Conservation (phyloP, 2,113 vertebrate genomes). For the Cyprinodon brontotheroides region DNA sequence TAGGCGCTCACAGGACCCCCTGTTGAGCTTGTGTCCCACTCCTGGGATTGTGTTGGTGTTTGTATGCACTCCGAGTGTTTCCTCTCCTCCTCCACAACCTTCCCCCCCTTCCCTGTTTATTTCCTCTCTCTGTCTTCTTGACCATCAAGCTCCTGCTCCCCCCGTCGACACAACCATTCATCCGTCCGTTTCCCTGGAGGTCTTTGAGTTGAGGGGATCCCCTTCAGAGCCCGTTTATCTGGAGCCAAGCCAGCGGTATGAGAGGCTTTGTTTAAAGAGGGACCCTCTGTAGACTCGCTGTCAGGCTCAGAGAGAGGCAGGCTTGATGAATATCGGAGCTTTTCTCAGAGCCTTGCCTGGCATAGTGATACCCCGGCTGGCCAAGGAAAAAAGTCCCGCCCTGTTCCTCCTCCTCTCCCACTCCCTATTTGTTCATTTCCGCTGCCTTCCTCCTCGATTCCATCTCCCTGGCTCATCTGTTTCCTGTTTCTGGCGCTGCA, state of each 20-base stretch:
- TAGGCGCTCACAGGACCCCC: conserved; percentile 49
- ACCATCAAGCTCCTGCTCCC: conserved; percentile 28
- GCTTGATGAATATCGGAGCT: conserved; percentile 69
- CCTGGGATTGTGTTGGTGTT: conserved; percentile 24
- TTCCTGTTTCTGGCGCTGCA: conserved; percentile 36
- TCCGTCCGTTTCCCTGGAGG: conserved; percentile 58
- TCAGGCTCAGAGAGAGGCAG: conserved; percentile 54
- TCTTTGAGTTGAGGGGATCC: conserved; percentile 52
- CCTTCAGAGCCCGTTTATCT: conserved; percentile 55
- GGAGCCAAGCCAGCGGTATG: conserved; percentile 50
- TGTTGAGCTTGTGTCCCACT: conserved; percentile 51
- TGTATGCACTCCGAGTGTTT: conserved; percentile 19
- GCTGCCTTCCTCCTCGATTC: conserved; percentile 13
- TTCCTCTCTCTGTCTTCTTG: conserved; percentile 51
- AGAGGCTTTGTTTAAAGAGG: conserved; percentile 51
- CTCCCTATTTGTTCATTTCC: conserved; percentile 49
- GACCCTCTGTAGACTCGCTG: conserved; percentile 62
- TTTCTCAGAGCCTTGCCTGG: conserved; percentile 41
- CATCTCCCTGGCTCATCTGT: conserved; percentile 41
- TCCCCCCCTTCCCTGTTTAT: conserved; percentile 30
- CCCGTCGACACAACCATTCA: conserved; percentile 47
- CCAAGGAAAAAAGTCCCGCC: conserved; percentile 41
- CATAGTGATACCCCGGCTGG: conserved; percentile 24
- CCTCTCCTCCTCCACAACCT: background rate
- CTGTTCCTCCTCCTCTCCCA: conserved; percentile 22